A percentile compares a stretch with the other conserved stretches of the same genome.
Conservation (phyloP, 2,797 vertebrate genomes). For the Phoebastria nigripes region DNA sequence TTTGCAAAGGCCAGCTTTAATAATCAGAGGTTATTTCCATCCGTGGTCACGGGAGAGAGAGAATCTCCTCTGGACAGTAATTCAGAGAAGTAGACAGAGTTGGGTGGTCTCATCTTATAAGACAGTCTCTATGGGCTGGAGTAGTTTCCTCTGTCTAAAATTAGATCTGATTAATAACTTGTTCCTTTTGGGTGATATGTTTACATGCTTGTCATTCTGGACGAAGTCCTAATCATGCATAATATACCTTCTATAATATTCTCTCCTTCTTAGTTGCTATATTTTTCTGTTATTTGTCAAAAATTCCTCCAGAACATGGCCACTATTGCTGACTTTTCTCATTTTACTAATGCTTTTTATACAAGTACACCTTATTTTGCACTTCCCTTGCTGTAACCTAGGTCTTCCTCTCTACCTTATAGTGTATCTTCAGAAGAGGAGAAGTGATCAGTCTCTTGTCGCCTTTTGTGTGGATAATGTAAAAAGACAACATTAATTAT, state of each 20-base stretch:
- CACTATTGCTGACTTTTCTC: background rate
- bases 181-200: accelerated
- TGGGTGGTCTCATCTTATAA: background rate
- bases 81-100: background rate
- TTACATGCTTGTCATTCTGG: background rate
- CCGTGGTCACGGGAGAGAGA: accelerated
- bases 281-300: background rate
- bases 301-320: background rate
- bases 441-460: background rate
- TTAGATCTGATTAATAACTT: background rate
- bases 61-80: background rate
- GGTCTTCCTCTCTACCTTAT: background rate
- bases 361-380: background rate
- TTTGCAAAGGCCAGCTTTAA: background rate
- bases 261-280: background rate
- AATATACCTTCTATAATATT: background rate
- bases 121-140: background rate
- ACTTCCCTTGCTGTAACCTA: background rate
- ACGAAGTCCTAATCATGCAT: background rate
- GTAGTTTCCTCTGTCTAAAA: background rate
- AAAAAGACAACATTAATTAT: background rate
- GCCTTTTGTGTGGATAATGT: background rate
- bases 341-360: background rate
- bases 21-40: background rate
- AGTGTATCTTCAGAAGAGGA: background rate